Evolutionary conservation across 2,113 vertebrate genomes (phyloP).

Genomic region (Gobius niger): DNA sequence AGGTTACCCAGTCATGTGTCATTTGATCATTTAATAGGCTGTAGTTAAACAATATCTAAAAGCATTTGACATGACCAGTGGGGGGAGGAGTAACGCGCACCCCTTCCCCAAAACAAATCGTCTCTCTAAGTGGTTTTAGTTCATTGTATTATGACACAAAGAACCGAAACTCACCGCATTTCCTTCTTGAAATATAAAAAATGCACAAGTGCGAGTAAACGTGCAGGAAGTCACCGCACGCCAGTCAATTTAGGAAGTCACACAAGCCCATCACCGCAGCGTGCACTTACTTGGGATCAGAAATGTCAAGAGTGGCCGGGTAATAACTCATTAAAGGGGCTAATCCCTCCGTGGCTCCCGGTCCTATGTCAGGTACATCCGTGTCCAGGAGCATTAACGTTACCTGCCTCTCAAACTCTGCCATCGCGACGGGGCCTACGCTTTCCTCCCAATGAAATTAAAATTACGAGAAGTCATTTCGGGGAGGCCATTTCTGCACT

Average conservation of each 20-base stretch:
- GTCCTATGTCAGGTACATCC: conserved; percentile 47
- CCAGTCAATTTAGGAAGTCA: background rate
- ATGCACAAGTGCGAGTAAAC: conserved; percentile 7
- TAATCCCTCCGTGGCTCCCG: conserved; percentile 3
- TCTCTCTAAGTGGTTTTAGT: background rate
- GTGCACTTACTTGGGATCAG: background rate
- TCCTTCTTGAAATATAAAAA: too few relatives aligned
- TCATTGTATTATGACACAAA: conserved; percentile 10
- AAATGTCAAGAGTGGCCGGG: background rate
- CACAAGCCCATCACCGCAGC: background rate
- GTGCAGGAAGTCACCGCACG: background rate
- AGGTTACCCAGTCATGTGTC: conserved; percentile 43
- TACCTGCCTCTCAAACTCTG: conserved; percentile 46
- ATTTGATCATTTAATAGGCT: background rate
- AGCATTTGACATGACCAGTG: background rate
- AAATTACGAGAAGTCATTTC: conserved; percentile 30
- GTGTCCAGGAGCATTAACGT: conserved; percentile 43
- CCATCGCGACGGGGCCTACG: conserved; percentile 50
- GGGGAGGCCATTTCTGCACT: background rate
- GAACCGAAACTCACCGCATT: conserved; percentile 4
- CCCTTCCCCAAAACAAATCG: background rate
- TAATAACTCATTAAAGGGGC: background rate
- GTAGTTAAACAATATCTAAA: background rate
- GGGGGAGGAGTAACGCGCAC: background rate
- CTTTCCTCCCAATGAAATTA: conserved; percentile 25